phyloP scores from a whole-genome alignment of 2,888 invertebrate genomes.

The Philopedon plagiatum region DNA sequence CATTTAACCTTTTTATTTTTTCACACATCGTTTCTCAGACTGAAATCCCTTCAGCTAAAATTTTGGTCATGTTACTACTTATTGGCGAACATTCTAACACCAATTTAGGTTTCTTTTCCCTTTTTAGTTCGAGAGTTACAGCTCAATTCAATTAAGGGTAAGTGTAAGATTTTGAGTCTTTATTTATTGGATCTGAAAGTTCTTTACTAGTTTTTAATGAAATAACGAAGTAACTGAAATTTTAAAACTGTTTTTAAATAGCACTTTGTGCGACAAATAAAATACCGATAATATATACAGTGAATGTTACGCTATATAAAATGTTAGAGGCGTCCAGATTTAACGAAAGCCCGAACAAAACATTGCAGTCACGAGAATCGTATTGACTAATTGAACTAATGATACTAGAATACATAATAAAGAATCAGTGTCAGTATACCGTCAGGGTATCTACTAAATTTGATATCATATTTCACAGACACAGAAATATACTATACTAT shows the following conservation, averaged over 20 bases:
- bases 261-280: too few relatives aligned
- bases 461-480: too few relatives aligned
- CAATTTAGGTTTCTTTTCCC: conserved; percentile 22
- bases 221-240: background rate
- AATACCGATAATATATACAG: too few relatives aligned
- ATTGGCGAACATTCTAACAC: conserved; percentile 28
- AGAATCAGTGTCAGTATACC: too few relatives aligned
- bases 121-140: conserved; percentile 25
- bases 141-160: conserved; percentile 22
- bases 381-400: too few relatives aligned
- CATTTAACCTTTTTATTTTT: conserved; percentile 9
- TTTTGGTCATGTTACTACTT: conserved; percentile 25
- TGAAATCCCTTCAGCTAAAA: conserved; percentile 17
- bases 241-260: background rate
- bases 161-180: conserved; percentile 9
- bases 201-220: background rate
- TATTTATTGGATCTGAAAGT: conserved; percentile 1
- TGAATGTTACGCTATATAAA: too few relatives aligned
- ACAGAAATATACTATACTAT: too few relatives aligned
- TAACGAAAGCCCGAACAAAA: background rate
- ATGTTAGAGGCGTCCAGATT: background rate
- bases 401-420: too few relatives aligned
- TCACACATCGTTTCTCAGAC: background rate
- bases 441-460: too few relatives aligned
- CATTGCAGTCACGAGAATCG: too few relatives aligned